phyloP scores from a whole-genome alignment of 2,797 vertebrate species.

The Oryzias dopingdopingensis region DNA sequence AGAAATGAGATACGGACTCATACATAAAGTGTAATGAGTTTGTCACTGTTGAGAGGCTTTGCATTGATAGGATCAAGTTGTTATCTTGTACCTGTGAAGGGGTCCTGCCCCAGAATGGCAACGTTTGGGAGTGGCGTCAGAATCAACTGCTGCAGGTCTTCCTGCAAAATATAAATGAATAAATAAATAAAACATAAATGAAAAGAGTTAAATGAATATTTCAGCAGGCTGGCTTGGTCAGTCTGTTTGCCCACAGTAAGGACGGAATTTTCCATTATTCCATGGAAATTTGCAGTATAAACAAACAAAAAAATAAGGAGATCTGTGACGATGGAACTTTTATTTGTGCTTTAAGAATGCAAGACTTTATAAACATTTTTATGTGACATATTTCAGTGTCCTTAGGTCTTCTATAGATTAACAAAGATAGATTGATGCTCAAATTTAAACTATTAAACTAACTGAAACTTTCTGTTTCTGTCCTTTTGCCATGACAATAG shows the following conservation, averaged over 20 bases:
- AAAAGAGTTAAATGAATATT: conserved; percentile 20
- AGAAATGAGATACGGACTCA: conserved; percentile 50
- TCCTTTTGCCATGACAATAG: background rate
- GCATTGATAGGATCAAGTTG: conserved; percentile 45
- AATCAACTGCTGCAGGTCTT: conserved; percentile 87
- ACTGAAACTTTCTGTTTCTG: background rate
- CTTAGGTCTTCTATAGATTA: conserved; percentile 1
- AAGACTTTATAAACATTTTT: conserved; percentile 2
- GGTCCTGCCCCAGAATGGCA: conserved; percentile 83
- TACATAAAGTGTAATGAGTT: conserved; percentile 60
- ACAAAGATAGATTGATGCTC: background rate
- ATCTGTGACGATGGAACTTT: conserved; percentile 8
- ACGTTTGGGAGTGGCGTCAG: conserved; percentile 85
- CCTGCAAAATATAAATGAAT: conserved; percentile 63
- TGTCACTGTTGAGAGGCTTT: conserved; percentile 37
- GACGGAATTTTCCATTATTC: conserved; percentile 39
- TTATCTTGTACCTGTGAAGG: conserved; percentile 84
- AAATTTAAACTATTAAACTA: no score
- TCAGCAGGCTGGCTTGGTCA: background rate
- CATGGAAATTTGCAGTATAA: conserved; percentile 51
- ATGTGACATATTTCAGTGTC: conserved; percentile 3
- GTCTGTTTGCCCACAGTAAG: conserved; percentile 24
- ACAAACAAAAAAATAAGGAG: conserved; percentile 31
- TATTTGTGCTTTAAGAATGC: background rate
- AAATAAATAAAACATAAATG: conserved; percentile 12